A percentile compares a stretch with the other conserved stretches of the same genome.
phyloP scores from a whole-genome alignment of 64 coral and sea anemone genomes.

The Porites australiensis region DNA sequence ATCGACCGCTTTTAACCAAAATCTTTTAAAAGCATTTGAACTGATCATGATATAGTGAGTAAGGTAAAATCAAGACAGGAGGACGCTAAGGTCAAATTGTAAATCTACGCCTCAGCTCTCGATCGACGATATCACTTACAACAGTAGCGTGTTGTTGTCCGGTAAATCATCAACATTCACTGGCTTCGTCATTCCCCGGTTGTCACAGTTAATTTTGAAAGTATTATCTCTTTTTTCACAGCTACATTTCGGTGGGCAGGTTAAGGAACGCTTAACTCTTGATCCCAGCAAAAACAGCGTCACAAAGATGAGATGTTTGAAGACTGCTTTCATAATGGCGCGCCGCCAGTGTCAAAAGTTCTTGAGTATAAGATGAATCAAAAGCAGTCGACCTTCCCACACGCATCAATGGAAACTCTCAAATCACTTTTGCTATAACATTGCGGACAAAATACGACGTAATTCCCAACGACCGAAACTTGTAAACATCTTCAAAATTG shows the following conservation, averaged over 20 bases:
- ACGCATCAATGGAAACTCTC: background rate
- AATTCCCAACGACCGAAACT: background rate
- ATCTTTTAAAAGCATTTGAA: too few species aligned
- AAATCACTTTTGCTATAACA: background rate
- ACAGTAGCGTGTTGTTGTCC: background rate
- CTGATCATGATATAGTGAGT: too few species aligned
- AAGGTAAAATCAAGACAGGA: too few species aligned
- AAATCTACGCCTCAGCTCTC: background rate
- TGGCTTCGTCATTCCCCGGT: background rate
- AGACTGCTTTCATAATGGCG: constrained; percentile 16
- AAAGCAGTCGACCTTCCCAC: background rate
- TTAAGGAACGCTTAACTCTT: background rate
- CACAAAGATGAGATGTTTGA: constrained; percentile 40
- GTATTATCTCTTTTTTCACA: background rate
- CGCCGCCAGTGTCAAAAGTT: background rate
- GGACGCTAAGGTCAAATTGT: too few species aligned
- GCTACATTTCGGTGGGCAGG: background rate
- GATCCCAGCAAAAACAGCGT: constrained; percentile 24
- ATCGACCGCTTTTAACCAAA: too few species aligned
- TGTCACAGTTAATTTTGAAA: background rate
- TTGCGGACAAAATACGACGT: background rate
- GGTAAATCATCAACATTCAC: constrained; percentile 25
- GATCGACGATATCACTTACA: background rate
- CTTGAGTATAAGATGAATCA: background rate
- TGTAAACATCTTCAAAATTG: background rate